These are phyloP conservation scores for Epizoanthus ramosus DNA, from an alignment of 92 coral and sea anemone species.

Conservation along the genomic window DNA sequence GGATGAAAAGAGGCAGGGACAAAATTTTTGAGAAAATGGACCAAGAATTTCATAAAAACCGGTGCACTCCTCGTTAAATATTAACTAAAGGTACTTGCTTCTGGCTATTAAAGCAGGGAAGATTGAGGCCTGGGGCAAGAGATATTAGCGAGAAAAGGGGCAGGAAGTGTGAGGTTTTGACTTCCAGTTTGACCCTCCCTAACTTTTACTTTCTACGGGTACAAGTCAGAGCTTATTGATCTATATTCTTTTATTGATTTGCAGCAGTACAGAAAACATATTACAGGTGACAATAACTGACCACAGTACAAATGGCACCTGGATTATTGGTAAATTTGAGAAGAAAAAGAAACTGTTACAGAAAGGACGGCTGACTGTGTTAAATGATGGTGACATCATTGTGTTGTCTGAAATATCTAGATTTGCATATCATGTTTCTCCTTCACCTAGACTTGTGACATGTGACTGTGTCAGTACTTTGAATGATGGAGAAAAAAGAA, in stretches of 20 bases:
- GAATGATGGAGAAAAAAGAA: not conserved
- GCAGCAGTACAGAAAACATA: not conserved
- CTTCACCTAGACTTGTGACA: slow-evolving; percentile 45
- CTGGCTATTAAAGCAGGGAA: no score
- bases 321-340: slow-evolving; percentile 26
- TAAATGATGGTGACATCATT: slow-evolving; percentile 39
- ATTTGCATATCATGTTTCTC: slow-evolving; percentile 17
- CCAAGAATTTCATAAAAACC: no score
- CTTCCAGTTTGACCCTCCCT: no score
- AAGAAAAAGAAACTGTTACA: slow-evolving; percentile 13
- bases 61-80: no score
- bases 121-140: no score
- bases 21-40: no score
- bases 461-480: not conserved
- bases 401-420: slow-evolving; percentile 16
- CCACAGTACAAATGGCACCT: slow-evolving; percentile 59
- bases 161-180: no score
- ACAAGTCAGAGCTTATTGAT: not conserved
- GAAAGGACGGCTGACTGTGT: slow-evolving; percentile 29
- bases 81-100: no score
- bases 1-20: no score
- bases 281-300: slow-evolving; percentile 38
- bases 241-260: slow-evolving; percentile 12
- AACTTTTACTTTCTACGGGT: not conserved
- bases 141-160: no score